These are phyloP conservation scores for Acanthosepion lycidas DNA, from an alignment of 2,888 invertebrate genomes.

Conservation along the genomic window DNA sequence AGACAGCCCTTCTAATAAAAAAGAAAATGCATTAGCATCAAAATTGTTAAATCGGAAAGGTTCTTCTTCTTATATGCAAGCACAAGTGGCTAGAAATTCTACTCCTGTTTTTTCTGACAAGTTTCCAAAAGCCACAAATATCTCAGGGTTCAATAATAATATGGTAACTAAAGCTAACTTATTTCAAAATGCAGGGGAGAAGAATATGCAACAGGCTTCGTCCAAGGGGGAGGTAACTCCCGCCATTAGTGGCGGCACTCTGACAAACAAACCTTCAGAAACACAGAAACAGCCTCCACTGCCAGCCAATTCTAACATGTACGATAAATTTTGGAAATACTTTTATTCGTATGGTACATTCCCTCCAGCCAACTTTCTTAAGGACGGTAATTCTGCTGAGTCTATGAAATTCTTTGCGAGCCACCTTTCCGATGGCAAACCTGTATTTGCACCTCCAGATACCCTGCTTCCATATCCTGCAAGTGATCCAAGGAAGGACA, in stretches of 20 bases:
- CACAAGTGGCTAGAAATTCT: background rate
- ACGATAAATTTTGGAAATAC: slow-evolving; percentile 68
- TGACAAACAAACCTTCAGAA: slow-evolving; percentile 34
- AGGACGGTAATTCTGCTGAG: slow-evolving; percentile 33
- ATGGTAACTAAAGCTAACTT: slow-evolving; percentile 11
- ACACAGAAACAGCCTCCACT: slow-evolving; percentile 55
- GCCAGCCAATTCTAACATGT: slow-evolving; percentile 54
- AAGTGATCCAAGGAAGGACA: background rate
- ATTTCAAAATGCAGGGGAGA: background rate
- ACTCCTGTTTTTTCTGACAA: background rate
- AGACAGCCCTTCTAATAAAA: slow-evolving; percentile 53
- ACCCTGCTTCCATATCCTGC: background rate
- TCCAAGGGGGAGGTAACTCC: background rate
- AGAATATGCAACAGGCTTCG: background rate
- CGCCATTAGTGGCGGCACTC: background rate
- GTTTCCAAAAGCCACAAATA: background rate
- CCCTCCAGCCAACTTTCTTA: slow-evolving; percentile 61
- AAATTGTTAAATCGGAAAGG: background rate
- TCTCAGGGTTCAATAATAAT: slow-evolving; percentile 25
- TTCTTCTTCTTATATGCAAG: background rate
- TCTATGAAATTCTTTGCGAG: background rate
- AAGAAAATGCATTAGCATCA: slow-evolving; percentile 40
- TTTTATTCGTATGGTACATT: slow-evolving; percentile 66
- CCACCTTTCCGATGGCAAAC: slow-evolving; percentile 24
- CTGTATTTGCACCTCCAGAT: background rate